phyloP scores from a whole-genome alignment of 2,113 vertebrate genomes.

The Acanthisitta chloris region DNA sequence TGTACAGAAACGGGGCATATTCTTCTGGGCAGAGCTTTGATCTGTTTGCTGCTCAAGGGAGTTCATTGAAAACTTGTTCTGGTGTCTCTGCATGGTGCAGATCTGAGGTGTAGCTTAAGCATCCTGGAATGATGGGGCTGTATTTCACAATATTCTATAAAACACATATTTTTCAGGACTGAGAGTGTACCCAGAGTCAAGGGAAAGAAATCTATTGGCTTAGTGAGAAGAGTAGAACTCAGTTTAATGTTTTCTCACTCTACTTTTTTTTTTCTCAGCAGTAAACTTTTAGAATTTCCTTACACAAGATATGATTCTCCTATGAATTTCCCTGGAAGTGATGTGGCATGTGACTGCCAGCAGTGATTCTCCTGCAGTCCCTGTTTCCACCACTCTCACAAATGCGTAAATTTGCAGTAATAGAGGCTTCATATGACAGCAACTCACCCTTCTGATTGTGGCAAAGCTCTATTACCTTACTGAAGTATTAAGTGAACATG shows the following conservation, averaged over 20 bases:
- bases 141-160: not conserved
- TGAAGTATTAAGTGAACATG: not conserved
- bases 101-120: not conserved
- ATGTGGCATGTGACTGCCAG: rapidly evolving
- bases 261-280: not conserved
- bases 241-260: not conserved
- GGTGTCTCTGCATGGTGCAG: not conserved
- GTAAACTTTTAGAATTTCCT: not conserved
- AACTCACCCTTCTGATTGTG: not conserved
- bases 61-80: not conserved
- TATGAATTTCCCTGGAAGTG: not conserved
- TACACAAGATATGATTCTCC: not conserved
- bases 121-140: not conserved
- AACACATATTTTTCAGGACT: not conserved
- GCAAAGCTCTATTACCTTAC: not conserved
- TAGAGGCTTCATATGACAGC: not conserved
- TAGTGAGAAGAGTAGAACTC: not conserved
- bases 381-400: not conserved
- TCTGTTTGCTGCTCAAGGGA: not conserved
- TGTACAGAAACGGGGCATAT: not conserved
- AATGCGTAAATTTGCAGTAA: not conserved
- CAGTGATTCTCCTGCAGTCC: not conserved
- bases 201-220: not conserved
- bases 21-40: not conserved
- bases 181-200: not conserved